Conservation (phyloP, 2,113 vertebrate species). For the Platichthys flesus region DNA sequence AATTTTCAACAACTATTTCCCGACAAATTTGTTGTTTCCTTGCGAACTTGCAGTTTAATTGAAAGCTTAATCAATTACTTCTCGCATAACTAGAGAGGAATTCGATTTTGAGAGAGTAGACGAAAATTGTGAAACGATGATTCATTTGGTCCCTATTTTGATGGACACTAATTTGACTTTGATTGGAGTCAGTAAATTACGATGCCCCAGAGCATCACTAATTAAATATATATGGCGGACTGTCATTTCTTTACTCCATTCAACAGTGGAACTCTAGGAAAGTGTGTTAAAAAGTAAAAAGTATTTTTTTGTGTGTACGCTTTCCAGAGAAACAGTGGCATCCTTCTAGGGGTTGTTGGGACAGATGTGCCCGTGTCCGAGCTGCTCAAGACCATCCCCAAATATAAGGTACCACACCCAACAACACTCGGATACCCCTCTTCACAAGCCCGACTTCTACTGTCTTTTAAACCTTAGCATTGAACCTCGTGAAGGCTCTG, state of each 20-base stretch:
- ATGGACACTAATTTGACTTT: conserved; percentile 47
- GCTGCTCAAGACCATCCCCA: conserved; percentile 96
- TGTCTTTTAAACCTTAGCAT: background rate
- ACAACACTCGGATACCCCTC: background rate
- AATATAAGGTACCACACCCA: conserved; percentile 91
- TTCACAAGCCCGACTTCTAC: background rate
- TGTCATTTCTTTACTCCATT: background rate
- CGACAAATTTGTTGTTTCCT: background rate
- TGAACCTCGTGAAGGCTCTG: too few species aligned
- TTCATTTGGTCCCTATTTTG: conserved; percentile 18
- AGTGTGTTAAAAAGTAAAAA: background rate
- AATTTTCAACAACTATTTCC: conserved; percentile 74
- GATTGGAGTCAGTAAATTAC: conserved; percentile 41
- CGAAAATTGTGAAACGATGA: conserved; percentile 41
- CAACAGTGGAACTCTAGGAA: background rate
- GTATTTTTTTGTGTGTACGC: conserved; percentile 33
- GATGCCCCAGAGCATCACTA: conserved; percentile 21
- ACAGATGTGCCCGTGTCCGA: conserved; percentile 98
- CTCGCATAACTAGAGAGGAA: conserved; percentile 13
- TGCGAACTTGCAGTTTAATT: conserved; percentile 9
- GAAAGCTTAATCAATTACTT: conserved; percentile 30
- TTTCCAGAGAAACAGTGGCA: conserved; percentile 91
- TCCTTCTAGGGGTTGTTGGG: conserved; percentile 96
- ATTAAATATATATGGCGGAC: conserved; percentile 18
- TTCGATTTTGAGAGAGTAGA: conserved; percentile 28